These are phyloP conservation scores for Aselliscus stoliczkanus DNA, from an alignment of 2,797 vertebrate species.

Conservation along the genomic window DNA sequence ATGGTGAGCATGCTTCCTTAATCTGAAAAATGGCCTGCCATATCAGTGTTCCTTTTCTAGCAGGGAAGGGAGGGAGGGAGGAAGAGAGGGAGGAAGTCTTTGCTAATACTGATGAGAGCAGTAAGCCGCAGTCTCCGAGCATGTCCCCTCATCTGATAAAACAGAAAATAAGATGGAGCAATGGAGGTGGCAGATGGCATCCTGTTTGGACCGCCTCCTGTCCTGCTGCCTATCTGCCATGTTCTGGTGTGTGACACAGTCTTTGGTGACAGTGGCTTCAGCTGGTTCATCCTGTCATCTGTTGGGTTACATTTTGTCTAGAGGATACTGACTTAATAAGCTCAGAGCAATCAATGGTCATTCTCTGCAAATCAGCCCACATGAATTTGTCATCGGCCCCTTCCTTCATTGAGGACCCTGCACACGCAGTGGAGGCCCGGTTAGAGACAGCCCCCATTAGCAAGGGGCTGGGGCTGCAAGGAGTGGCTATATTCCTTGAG, in stretches of 20 bases:
- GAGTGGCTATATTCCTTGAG: not conserved
- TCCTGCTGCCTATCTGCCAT: not conserved
- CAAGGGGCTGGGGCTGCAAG: not conserved
- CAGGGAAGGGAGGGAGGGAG: not conserved
- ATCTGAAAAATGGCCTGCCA: not conserved
- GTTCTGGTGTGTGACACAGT: not conserved
- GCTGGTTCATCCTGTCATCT: not conserved
- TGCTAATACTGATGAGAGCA: not conserved
- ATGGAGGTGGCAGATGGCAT: slow-evolving; percentile 14
- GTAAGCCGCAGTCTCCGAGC: not conserved
- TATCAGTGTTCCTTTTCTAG: not conserved
- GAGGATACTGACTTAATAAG: not conserved
- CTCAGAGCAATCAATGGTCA: not conserved
- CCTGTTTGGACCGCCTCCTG: not conserved
- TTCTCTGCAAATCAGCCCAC: not conserved
- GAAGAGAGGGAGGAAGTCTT: not conserved
- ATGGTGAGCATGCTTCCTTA: not conserved
- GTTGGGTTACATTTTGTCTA: not conserved
- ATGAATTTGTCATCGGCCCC: slow-evolving; percentile 17
- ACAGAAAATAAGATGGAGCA: not conserved
- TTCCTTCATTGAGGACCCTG: not conserved
- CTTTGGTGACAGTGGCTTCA: not conserved
- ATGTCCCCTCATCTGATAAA: not conserved
- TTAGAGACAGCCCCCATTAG: not conserved
- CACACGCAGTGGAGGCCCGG: not conserved